A percentile compares a stretch with the other conserved stretches of the same genome.
Evolutionary conservation across 2,797 vertebrate species (phyloP).

Genomic region (Intellagama lesueurii): DNA sequence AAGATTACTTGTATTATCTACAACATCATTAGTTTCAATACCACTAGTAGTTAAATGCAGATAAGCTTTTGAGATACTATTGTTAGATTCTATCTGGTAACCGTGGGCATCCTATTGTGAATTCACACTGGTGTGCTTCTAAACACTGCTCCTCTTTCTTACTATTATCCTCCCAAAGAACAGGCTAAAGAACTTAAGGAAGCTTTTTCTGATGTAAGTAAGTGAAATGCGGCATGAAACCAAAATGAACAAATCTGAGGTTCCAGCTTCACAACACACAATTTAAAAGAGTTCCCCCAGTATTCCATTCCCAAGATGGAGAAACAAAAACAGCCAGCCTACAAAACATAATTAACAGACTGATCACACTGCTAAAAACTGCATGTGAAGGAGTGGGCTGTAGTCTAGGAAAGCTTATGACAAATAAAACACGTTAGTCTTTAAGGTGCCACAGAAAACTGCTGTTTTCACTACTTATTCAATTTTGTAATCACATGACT

Average conservation of each 20-base stretch:
- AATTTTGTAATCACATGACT: too few species aligned
- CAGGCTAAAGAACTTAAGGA: conserved; percentile 51
- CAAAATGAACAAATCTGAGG: conserved; percentile 26
- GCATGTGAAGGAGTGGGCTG: neutral
- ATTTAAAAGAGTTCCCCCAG: conserved; percentile 18
- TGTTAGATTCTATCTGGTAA: conserved; percentile 68
- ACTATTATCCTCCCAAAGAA: conserved; percentile 46
- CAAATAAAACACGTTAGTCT: too few species aligned
- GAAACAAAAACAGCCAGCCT: conserved; percentile 27
- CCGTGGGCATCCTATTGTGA: conserved; percentile 62
- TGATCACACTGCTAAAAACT: neutral
- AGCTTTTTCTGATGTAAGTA: conserved; percentile 28
- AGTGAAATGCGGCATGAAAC: conserved; percentile 36
- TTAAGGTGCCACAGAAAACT: too few species aligned
- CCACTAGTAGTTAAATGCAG: conserved; percentile 65
- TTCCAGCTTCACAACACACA: neutral
- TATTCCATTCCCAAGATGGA: neutral
- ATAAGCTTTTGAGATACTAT: conserved; percentile 67
- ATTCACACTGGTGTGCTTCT: conserved; percentile 53
- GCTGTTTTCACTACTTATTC: neutral
- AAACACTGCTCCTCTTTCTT: conserved; percentile 46
- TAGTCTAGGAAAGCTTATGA: too few species aligned
- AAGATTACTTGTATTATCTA: conserved; percentile 67
- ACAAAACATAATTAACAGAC: conserved; percentile 28
- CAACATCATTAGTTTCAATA: conserved; percentile 70